Percentiles rank a stretch among this genome's conserved stretches.
phyloP scores from a whole-genome alignment of 2,888 invertebrate genomes.

The Lampropteryx suffumata region DNA sequence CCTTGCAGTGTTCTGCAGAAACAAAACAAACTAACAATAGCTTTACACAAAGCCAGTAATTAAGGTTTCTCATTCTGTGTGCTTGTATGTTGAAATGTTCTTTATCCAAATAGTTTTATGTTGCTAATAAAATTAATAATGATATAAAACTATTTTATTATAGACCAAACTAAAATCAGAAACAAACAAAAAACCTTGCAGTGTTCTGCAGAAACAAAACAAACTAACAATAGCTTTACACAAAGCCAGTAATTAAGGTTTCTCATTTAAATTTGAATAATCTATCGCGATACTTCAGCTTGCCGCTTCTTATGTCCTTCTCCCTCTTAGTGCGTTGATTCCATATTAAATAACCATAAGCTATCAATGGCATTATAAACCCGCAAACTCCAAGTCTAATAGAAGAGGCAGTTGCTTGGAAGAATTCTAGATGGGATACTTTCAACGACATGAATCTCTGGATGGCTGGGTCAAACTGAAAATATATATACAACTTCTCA shows the following conservation, averaged over 20 bases:
- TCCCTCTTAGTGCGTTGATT: slow-evolving; percentile 76
- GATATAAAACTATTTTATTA: too few species aligned
- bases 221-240: not conserved
- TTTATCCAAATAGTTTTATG: not conserved
- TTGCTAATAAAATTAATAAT: slow-evolving; percentile 2
- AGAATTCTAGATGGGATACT: slow-evolving; percentile 82
- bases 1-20: not conserved
- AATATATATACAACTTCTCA: slow-evolving; percentile 26
- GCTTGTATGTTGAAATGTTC: not conserved
- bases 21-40: not conserved
- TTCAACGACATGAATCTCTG: slow-evolving; percentile 88
- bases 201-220: not conserved
- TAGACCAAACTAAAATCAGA: too few species aligned
- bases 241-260: not conserved
- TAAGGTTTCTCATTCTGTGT: not conserved
- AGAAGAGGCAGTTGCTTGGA: slow-evolving; percentile 83
- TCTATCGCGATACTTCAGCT: slow-evolving; percentile 56
- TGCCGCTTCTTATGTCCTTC: slow-evolving; percentile 83
- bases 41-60: not conserved
- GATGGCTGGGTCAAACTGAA: slow-evolving; percentile 90
- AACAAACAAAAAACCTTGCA: too few species aligned
- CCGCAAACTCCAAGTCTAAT: slow-evolving; percentile 64
- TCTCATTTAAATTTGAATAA: slow-evolving; percentile 6
- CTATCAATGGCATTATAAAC: slow-evolving; percentile 79
- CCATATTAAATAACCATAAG: slow-evolving; percentile 77